These are phyloP conservation scores for Blera fallax DNA, from an alignment of 2,888 invertebrate species.

Conservation along the genomic window DNA sequence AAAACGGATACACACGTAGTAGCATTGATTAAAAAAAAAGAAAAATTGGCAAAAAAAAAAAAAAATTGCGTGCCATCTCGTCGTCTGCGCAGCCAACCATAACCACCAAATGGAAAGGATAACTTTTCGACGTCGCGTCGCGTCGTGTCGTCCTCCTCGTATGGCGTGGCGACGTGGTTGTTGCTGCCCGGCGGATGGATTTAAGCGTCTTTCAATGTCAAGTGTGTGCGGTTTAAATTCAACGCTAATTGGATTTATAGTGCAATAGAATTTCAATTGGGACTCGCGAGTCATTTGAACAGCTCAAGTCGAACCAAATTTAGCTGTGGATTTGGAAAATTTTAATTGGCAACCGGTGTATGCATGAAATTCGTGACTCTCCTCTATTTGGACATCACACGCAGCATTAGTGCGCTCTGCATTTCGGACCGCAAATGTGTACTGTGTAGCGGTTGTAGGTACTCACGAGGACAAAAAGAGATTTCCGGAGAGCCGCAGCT, in stretches of 20 bases:
- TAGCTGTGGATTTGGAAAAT: constrained; percentile 59
- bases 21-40: neutral
- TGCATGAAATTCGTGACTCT: constrained; percentile 71
- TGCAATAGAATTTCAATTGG: constrained; percentile 66
- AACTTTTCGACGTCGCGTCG: too few relatives aligned
- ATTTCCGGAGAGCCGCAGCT: too few relatives aligned
- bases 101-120: constrained; percentile 4
- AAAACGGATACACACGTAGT: too few relatives aligned
- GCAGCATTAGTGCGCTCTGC: constrained; percentile 25
- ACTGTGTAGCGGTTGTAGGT: too few relatives aligned
- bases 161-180: neutral
- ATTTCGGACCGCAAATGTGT: neutral
- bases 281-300: neutral
- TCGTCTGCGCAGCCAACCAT: constrained; percentile 43
- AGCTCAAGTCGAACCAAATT: constrained; percentile 32
- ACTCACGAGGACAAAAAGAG: neutral
- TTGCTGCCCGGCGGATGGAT: too few relatives aligned
- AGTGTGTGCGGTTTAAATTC: constrained; percentile 47
- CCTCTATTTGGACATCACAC: constrained; percentile 60
- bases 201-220: constrained; percentile 69
- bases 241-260: constrained; percentile 71
- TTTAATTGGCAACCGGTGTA: constrained; percentile 70
- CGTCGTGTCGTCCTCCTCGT: neutral
- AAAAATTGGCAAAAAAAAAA: constrained; percentile 9
- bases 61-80: constrained; percentile 58